Base-by-base conservation (phyloP, 1,140 invertebrate species). In the Hylyphantes graminicola region DNA sequence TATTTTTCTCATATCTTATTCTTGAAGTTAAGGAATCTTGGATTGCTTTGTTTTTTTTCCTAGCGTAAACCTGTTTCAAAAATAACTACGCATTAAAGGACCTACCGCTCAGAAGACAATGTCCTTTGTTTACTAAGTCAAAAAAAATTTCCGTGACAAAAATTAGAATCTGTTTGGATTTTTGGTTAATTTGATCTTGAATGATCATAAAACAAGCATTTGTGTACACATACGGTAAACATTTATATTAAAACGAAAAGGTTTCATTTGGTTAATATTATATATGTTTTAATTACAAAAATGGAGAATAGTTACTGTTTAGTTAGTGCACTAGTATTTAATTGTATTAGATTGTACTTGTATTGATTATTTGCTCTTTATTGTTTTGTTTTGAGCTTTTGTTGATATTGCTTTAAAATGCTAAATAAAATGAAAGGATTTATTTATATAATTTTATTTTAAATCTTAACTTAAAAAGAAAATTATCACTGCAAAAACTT, bases 51-150 rank as follows among this genome's bases (percentile, higher is more conserved):
- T n/a, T 68, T 12, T 15, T 21, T 15, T 19, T 11, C 13, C 15
- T 4, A 15, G 50, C 21, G 19, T 54, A 54, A 67, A 54, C 54
- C 13, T 17, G 13, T 67, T 70, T 80, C 50, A 59, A 10, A 19
- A 50, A 77, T 77, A 75, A 68, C 82, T 76, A 64, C 73, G 82
- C 73, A 76, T 85, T 70, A 64, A 61, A 13, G 53, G 53, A n/a
- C 8, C 15, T 50, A 65, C 15, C 35, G 17, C 53, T 48, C 12
- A 21, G 54, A 63, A 75, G 70, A 74, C 61, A 74, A 83, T 74
- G 68, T 57, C 68, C 80, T 75, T 83, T 83, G 70, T 83, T 59
- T 83, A 54, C 51, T 9, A 35, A 68, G 11, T 70, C 15, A 12
- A 61, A 51, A 61, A 51, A 63, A 50, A 17, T 13, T 76, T 74